Evolutionary conservation across 2,888 invertebrate genomes (phyloP).

Genomic region (Microctonus aethiopoides): DNA sequence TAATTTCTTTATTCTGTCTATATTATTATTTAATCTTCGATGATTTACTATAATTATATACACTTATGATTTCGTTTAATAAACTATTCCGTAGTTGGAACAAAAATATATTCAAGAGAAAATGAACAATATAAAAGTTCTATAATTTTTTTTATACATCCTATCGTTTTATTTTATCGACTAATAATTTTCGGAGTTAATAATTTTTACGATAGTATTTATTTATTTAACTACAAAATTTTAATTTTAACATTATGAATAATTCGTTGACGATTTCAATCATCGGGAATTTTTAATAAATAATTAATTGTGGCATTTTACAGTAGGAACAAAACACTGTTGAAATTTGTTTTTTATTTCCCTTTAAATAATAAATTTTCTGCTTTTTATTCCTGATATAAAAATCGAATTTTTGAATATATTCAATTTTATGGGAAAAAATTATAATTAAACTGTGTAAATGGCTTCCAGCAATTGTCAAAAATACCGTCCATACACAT

Average conservation of each 20-base stretch:
- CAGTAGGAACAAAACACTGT: not conserved
- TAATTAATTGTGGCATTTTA: conserved; percentile 1
- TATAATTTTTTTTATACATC: no score
- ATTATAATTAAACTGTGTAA: no score
- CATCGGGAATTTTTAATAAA: not conserved
- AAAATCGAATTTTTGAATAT: not conserved
- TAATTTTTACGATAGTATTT: no score
- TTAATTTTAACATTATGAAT: no score
- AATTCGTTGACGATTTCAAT: conserved; percentile 8
- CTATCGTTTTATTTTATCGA: not conserved
- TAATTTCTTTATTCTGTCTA: conserved; percentile 56
- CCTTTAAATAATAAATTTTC: not conserved
- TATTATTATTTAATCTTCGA: conserved; percentile 48
- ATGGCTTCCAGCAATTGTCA: not conserved
- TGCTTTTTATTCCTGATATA: no score
- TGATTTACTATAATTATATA: conserved; percentile 51
- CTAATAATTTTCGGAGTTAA: not conserved
- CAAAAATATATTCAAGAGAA: conserved; percentile 16
- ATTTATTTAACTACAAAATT: no score
- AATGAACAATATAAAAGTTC: conserved; percentile 5
- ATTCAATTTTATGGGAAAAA: no score
- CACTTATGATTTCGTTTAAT: conserved; percentile 64
- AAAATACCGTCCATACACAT: conserved; percentile 14
- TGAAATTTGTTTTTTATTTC: not conserved
- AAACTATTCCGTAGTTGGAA: conserved; percentile 60